Evolutionary conservation across 2,888 invertebrate genomes (phyloP), one percentile per base, ranked within the genome.

Genomic region (Synergus laeviventris): DNA sequence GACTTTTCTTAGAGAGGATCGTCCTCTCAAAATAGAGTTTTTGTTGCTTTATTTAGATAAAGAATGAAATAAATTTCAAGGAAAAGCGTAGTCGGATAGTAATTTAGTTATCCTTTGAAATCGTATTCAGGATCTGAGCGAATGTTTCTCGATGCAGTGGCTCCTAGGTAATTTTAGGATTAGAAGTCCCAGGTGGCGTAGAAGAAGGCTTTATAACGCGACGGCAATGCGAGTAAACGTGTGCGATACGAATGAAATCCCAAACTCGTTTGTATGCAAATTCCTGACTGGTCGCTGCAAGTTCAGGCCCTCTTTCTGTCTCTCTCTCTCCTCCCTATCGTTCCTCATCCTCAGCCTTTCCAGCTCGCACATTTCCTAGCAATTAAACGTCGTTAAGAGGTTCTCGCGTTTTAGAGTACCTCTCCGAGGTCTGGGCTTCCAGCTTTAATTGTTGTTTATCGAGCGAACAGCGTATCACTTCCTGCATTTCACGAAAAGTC

Each of bases 231-330:
- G 49, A 31, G 70, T 49, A 49, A 70, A 70, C 70, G 70, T 70
- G 70, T 49, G 31, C 70, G 70, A 84, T 83, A 78, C 83, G 85
- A 86, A 87, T 84, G 83, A 87, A 86, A 87, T 85, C 84, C 85
- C 83, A 81, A 85, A 83, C 87, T 88, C 87, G 87, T 88, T 88
- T 88, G 86, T 83, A 88, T 88, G 88, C 85, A 86, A 88, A 88
- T 88, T 82, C 81, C 56, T 64, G 73, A 77, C 78, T 76, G 78
- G 77, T 78, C 76, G 78, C 78, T 66, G 64, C 78, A 62, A 78
- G 76, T 56, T 73, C 76, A 56, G 38, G 74, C 24, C 77, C 73
- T 75, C 75, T 79, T 74, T 75, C 73, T 66, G 42, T 74, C 62
- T 38, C 75, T 42, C 75, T 42, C 59, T 74, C 73, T 74, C 59